Conservation (phyloP, 2,888 invertebrate species). For the Linnaemya tessellans region DNA sequence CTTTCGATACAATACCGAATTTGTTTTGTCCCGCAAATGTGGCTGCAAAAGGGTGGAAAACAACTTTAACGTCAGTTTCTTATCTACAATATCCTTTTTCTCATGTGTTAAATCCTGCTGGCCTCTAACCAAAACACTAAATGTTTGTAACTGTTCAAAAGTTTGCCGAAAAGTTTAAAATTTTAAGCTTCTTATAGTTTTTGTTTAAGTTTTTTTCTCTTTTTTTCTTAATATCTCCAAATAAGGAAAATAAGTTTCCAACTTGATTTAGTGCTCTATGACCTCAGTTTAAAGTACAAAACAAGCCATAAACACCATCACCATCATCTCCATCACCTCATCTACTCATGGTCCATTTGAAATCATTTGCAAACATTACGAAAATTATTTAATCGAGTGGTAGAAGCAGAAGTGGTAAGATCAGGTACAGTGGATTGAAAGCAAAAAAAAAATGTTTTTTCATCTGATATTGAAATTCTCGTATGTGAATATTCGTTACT, state of each 20-base stretch:
- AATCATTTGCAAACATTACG: conserved; percentile 68
- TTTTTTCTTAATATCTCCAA: too few species aligned
- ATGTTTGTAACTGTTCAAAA: conserved; percentile 29
- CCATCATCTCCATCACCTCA: conserved; percentile 66
- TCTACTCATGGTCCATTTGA: conserved; percentile 64
- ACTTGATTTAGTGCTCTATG: conserved; percentile 83
- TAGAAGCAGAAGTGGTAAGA: not conserved
- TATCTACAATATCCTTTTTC: conserved; percentile 66
- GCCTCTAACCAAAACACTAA: conserved; percentile 25
- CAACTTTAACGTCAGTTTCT: conserved; percentile 63
- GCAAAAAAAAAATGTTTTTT: not conserved
- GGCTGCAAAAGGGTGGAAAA: conserved; percentile 2
- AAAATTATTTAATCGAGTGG: conserved; percentile 42
- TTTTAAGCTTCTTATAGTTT: conserved; percentile 72
- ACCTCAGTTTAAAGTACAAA: conserved; percentile 82
- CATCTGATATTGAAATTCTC: too few species aligned
- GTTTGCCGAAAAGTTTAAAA: conserved; percentile 63
- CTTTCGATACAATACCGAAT: conserved; percentile 64
- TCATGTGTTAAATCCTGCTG: conserved; percentile 57
- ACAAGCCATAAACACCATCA: conserved; percentile 78
- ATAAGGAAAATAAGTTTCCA: conserved; percentile 72
- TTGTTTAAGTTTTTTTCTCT: conserved; percentile 26
- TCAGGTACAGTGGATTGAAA: not conserved
- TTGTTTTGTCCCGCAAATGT: conserved; percentile 47
- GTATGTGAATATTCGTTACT: too few species aligned